phyloP scores from a whole-genome alignment of 2,888 invertebrate genomes.

The Chalcosyrphus nemorum region DNA sequence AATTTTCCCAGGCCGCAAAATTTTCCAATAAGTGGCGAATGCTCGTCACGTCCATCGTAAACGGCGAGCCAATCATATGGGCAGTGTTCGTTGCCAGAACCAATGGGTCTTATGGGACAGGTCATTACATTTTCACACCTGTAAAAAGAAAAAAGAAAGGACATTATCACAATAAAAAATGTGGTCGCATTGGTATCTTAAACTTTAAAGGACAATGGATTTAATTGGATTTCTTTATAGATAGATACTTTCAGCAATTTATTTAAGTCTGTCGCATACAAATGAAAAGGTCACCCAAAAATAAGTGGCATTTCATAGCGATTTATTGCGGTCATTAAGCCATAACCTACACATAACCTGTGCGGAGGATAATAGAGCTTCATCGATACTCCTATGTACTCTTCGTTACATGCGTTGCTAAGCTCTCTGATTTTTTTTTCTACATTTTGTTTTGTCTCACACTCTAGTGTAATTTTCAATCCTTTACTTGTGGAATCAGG shows the following conservation, averaged over 20 bases:
- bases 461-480: neutral
- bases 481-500: neutral
- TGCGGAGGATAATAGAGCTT: conserved; percentile 26
- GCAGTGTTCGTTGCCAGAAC: conserved; percentile 93
- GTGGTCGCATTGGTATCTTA: neutral
- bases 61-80: conserved; percentile 95
- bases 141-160: conserved; percentile 16
- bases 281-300: conserved; percentile 2
- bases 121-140: conserved; percentile 97
- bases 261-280: neutral
- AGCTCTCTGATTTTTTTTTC: neutral
- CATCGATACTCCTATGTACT: neutral
- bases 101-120: conserved; percentile 95
- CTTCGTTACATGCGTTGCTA: neutral
- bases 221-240: no score
- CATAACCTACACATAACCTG: conserved; percentile 49
- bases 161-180: neutral
- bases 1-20: conserved; percentile 97
- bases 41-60: conserved; percentile 94
- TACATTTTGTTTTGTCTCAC: neutral
- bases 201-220: neutral
- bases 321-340: conserved; percentile 50
- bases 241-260: neutral
- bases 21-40: conserved; percentile 93
- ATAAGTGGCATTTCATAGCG: neutral